Conservation (phyloP, 2,113 vertebrate species). For the Lota lota region DNA sequence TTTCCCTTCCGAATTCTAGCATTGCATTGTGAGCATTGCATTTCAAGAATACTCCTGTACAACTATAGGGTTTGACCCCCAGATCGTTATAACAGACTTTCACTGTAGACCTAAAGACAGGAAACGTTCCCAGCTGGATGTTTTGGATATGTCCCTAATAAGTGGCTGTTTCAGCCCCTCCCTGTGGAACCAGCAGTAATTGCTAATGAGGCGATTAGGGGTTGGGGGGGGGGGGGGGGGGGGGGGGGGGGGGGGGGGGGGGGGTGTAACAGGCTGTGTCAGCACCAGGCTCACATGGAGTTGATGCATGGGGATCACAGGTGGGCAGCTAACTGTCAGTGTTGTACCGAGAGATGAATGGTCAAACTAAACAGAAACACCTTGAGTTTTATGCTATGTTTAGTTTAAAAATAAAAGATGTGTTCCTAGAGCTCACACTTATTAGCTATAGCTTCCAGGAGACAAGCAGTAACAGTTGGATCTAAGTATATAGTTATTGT, state of each 20-base stretch:
- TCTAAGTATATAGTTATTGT: no score
- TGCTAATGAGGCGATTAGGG: conserved; percentile 57
- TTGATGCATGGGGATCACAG: conserved; percentile 58
- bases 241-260: background rate
- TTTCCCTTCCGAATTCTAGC: no score
- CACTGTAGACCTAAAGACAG: no score
- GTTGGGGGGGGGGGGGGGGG: no score
- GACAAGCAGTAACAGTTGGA: no score
- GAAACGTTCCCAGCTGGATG: conserved; percentile 3
- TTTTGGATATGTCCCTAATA: conserved; percentile 22
- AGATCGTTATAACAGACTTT: no score
- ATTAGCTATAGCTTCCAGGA: no score
- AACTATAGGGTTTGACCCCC: no score
- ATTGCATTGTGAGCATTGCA: background rate
- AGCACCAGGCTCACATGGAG: conserved; percentile 38
- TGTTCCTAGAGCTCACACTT: background rate
- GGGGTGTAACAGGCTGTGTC: conserved; percentile 46
- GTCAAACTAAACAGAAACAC: conserved; percentile 35
- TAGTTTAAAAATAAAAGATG: no score
- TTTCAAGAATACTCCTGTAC: background rate
- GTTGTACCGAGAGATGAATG: conserved; percentile 53
- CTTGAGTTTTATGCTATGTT: background rate
- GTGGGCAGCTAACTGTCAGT: conserved; percentile 44
- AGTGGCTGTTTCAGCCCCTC: conserved; percentile 30
- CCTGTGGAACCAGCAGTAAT: conserved; percentile 33